Evolutionary conservation across 1,140 invertebrate genomes (phyloP).

Genomic region (Trachymyrmex cornetzi): DNA sequence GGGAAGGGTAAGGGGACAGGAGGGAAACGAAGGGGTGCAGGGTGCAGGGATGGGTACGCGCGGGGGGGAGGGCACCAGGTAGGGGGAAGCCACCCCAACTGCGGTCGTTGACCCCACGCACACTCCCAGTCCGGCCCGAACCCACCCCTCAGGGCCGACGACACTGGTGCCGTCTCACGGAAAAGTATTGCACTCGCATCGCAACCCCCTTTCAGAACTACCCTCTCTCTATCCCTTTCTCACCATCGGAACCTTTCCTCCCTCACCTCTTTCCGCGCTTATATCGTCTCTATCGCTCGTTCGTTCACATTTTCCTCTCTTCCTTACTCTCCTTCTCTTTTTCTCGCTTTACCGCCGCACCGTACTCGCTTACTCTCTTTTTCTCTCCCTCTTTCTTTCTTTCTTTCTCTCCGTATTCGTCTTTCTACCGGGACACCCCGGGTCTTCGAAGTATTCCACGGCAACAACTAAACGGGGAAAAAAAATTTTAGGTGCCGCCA

Average conservation of each 20-base stretch:
- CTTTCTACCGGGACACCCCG: conserved; percentile 21
- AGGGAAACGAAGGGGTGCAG: conserved; percentile 51
- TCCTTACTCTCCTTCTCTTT: conserved; percentile 28
- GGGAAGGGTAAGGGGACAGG: conserved; percentile 55
- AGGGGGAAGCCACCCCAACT: conserved; percentile 80
- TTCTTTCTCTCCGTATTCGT: conserved; percentile 9
- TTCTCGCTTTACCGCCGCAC: not conserved
- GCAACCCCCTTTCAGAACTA: conserved; percentile 75
- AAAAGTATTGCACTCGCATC: conserved; percentile 83
- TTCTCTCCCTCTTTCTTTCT: not conserved
- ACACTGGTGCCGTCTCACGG: conserved; percentile 85
- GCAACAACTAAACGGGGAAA: conserved; percentile 56
- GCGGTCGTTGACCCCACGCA: conserved; percentile 84
- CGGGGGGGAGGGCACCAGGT: conserved; percentile 67
- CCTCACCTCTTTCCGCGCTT: conserved; percentile 54
- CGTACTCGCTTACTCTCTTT: not conserved
- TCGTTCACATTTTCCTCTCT: conserved; percentile 21
- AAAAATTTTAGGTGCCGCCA: conserved; percentile 54
- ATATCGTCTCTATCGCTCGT: conserved; percentile 48
- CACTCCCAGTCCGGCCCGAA: conserved; percentile 83
- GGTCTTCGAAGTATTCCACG: conserved; percentile 46
- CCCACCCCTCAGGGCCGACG: conserved; percentile 84
- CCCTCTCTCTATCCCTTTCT: conserved; percentile 55
- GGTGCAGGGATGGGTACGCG: conserved; percentile 63
- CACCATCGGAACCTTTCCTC: conserved; percentile 47